Evolutionary conservation across 37 sponge, comb jelly and placozoan genomes (phyloP), one percentile per base, ranked within the genome.

Genomic region (Dysidea cf. avara): DNA sequence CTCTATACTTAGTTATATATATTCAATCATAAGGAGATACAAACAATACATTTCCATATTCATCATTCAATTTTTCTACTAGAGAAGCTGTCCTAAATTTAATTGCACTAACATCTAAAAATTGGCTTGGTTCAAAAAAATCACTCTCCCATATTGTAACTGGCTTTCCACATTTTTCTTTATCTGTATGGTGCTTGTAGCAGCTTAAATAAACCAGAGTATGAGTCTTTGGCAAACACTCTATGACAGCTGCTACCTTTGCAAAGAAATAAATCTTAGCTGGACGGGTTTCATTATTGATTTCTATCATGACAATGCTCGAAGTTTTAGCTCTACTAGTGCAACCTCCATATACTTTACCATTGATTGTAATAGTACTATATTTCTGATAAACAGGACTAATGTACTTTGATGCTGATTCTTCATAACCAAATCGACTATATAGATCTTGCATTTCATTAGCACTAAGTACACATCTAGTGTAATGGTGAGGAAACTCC

Each of bases 121-220:
- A 34, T 17, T 30, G 30, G 34, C 63, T 34, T 34, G 34, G 20
- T 3, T 61, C 30, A 61, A 61, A 61, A 28, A 29, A 34, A 29
- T 61, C 63, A 34, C 33, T 28, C 12, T 61, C 63, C 63, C 63
- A 61, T 34, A 61, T 61, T 12, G 63, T 61, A 4, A 61, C 63
- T 61, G 63, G 34, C 63, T 61, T 61, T 61, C 63, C 63, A 61
- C 63, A 61, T 28, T 34, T 30, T 34, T 61, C 63, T 61, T 61
- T 61, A 2, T 61, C 63, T 34, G 29, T 28, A 34, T 29, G 63
- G 9, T 61, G 30, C 34, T 61, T 61, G 46, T 12, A 43, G 9
- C 46, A 43, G 46, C 46, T 43, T 9, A 61, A 61, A 29, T 17
- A 61, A 18, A 7, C 63, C 34, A 61, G 30, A 61, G 26, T 61